phyloP scores from a whole-genome alignment of 2,888 invertebrate genomes.

The Nomada fabriciana region DNA sequence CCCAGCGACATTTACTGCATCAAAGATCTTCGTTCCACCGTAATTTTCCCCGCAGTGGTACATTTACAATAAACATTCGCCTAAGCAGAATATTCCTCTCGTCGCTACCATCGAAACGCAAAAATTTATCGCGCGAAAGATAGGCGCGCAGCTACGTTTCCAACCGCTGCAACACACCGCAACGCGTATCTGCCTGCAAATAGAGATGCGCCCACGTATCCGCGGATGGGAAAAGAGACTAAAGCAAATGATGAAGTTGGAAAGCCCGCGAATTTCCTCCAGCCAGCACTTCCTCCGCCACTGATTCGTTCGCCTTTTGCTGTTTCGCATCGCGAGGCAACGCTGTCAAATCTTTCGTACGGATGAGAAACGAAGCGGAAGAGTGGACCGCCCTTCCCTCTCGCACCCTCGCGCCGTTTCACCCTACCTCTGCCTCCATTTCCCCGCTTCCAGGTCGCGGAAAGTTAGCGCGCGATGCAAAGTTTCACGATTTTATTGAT shows the following conservation, averaged over 20 bases:
- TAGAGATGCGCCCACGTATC: conserved; percentile 5
- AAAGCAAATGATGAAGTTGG: conserved; percentile 67
- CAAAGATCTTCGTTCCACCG: no score
- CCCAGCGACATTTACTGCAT: no score
- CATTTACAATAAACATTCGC: no score
- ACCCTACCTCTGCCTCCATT: not conserved
- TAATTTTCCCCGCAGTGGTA: no score
- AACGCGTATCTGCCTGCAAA: conserved; percentile 17
- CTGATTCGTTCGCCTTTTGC: conserved; percentile 51
- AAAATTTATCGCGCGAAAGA: not conserved
- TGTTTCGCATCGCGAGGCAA: conserved; percentile 61
- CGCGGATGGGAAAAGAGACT: conserved; percentile 50
- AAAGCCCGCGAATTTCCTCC: conserved; percentile 62
- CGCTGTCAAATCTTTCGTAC: conserved; percentile 69
- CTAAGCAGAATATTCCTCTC: no score
- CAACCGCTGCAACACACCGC: not conserved
- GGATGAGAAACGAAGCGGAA: conserved; percentile 52
- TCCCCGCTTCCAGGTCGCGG: conserved; percentile 2
- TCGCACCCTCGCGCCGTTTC: not conserved
- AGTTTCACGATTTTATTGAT: conserved; percentile 71
- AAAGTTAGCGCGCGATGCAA: conserved; percentile 64
- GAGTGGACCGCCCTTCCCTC: conserved; percentile 24
- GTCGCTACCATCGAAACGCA: not conserved
- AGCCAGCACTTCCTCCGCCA: conserved; percentile 30
- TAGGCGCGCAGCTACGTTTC: not conserved